These are phyloP conservation scores for Stomorhina lunata DNA, from an alignment of 2,888 invertebrate genomes.

Conservation along the genomic window DNA sequence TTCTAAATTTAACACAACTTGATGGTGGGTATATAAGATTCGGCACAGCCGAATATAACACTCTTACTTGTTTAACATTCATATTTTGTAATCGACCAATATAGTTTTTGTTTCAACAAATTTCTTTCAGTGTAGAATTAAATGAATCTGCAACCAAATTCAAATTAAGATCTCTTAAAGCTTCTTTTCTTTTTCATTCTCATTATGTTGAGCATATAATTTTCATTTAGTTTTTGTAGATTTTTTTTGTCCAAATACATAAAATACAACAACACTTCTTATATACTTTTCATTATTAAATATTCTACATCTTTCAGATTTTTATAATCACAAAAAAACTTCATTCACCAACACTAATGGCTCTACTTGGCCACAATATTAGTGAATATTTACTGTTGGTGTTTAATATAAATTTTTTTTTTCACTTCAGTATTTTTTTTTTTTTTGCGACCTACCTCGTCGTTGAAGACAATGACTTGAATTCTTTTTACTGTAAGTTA, in stretches of 20 bases:
- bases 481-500: conserved; percentile 60
- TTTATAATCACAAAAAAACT: background rate
- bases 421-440: conserved; percentile 37
- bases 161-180: conserved; percentile 54
- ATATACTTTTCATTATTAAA: conserved; percentile 35
- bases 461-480: conserved; percentile 64
- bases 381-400: background rate
- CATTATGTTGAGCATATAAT: conserved; percentile 51
- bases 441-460: conserved; percentile 68
- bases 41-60: no score
- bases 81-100: no score
- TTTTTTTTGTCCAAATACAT: conserved; percentile 24
- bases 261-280: no score
- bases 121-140: conserved; percentile 35
- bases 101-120: no score
- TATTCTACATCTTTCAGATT: conserved; percentile 25
- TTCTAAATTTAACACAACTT: no score
- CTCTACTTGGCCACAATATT: conserved; percentile 57
- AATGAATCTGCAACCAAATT: conserved; percentile 48
- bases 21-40: no score
- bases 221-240: conserved; percentile 46
- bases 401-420: conserved; percentile 29
- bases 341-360: conserved; percentile 5
- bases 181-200: conserved; percentile 32
- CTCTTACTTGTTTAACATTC: no score